These are phyloP conservation scores for Tenthredo livida DNA, from an alignment of 2,888 invertebrate species.

Conservation along the genomic window DNA sequence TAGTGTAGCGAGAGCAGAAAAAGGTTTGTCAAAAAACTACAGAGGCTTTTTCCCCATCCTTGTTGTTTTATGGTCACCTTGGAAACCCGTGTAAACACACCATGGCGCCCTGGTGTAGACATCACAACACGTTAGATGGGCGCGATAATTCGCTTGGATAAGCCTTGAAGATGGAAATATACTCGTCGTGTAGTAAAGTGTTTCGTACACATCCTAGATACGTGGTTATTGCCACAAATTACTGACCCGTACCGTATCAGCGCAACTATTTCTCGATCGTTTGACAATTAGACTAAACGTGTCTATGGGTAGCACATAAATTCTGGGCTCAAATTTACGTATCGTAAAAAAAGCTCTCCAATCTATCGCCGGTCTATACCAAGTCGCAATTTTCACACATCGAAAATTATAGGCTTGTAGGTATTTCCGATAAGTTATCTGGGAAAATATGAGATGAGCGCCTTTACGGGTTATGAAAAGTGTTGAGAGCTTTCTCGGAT, in stretches of 20 bases:
- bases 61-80: slow-evolving; percentile 23
- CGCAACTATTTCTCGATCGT: background rate
- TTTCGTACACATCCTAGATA: background rate
- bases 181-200: slow-evolving; percentile 29
- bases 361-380: background rate
- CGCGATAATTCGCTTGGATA: slow-evolving; percentile 28
- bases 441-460: background rate
- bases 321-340: background rate
- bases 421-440: slow-evolving; percentile 4
- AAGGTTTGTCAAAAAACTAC: slow-evolving; percentile 12
- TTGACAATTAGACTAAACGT: background rate
- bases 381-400: background rate
- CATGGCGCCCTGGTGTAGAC: slow-evolving; percentile 29
- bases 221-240: slow-evolving; percentile 1
- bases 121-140: slow-evolving; percentile 36
- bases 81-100: slow-evolving; percentile 38
- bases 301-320: background rate
- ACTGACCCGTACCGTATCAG: background rate
- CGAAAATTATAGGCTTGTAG: slow-evolving; percentile 17
- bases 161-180: slow-evolving; percentile 7
- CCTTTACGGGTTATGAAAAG: background rate
- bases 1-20: background rate
- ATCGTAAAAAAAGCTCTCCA: background rate
- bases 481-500: background rate
- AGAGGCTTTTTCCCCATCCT: background rate